Evolutionary conservation across 1,140 invertebrate species (phyloP), one percentile per base, ranked within the genome.

Genomic region (Nilaparvata lugens): DNA sequence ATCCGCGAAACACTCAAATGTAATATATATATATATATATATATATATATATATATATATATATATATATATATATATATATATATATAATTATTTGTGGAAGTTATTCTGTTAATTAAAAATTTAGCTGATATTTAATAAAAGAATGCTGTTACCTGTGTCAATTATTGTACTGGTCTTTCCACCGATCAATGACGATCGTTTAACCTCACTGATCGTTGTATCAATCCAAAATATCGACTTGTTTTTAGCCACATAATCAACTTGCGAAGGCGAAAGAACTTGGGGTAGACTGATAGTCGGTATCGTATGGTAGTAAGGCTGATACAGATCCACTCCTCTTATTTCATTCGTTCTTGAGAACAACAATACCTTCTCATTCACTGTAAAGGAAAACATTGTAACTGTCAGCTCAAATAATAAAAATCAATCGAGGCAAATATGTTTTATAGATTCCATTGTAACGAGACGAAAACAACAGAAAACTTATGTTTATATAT

Each of bases 191-290:
- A 91, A 74, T 57, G 79, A 80, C 4, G 82, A 81, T 25, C 82
- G 78, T 68, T 85, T 87, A 14, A 93, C 83, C 71, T 91, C 87
- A 70, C 86, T 87, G 45, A 79, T 74, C 63, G 86, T 82, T 21
- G 79, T 76, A 71, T 93, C 90, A 5, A 84, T 81, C 89, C 90
- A 94, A 75, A 85, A 92, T 25, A 93, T 79, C 38, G 80, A 79
- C 35, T 81, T 82, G 35, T 77, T 79, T 56, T 74, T 76, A 3
- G 84, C 80, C 19, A 83, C 76, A 70, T 82, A 90, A 69, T 91
- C 86, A 51, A 93, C 72, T 63, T 83, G 78, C 21, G 79, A 75
- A 5, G 88, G 86, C 51, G 79, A 73, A 19, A 85, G 76, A 23
- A 60, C 76, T 68, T 83, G 77, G 18, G 85, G 83, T 1, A 84